phyloP scores from a whole-genome alignment of 2,113 vertebrate species.

The Mixornis gularis region DNA sequence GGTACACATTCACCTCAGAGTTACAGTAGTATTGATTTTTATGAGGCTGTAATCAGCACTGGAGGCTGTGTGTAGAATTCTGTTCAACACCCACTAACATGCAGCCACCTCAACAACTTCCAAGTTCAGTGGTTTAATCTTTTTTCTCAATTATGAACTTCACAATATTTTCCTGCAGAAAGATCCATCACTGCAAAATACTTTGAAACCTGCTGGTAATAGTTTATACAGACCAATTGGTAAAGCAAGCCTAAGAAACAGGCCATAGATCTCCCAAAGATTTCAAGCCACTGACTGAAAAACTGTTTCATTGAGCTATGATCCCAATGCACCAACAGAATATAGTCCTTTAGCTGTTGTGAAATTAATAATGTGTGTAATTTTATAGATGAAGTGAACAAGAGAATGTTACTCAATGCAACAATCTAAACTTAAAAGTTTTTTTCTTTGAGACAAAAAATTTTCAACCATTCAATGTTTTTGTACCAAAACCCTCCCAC shows the following conservation, averaged over 20 bases:
- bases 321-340: not conserved
- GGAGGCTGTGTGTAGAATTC: not conserved
- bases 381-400: not conserved
- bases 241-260: not conserved
- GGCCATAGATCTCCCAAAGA: not conserved
- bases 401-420: not conserved
- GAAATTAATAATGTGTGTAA: not conserved
- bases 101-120: not conserved
- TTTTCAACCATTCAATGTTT: not conserved
- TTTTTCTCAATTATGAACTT: not conserved
- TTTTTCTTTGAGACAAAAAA: not conserved
- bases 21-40: not conserved
- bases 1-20: not conserved
- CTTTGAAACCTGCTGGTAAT: not conserved
- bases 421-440: not conserved
- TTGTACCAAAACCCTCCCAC: not conserved
- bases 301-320: not conserved
- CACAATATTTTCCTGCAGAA: not conserved
- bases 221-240: not conserved
- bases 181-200: rapidly evolving
- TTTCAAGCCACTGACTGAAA: not conserved
- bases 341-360: not conserved
- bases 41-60: not conserved
- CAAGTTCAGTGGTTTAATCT: not conserved
- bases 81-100: not conserved